Evolutionary conservation across 2,113 vertebrate species (phyloP).

Genomic region (Chroicocephalus ridibundus): DNA sequence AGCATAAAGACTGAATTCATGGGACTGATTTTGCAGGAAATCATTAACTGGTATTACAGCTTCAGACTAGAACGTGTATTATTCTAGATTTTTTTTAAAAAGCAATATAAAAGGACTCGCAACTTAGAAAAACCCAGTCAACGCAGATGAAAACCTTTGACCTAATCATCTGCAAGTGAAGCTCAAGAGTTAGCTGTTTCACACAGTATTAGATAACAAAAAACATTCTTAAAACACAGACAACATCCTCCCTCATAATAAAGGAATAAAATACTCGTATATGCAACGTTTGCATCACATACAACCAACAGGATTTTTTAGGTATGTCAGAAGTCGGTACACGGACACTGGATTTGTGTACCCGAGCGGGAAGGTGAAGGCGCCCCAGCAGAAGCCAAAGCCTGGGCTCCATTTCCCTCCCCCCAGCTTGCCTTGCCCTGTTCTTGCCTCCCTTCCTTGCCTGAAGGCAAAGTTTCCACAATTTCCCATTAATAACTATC

Average conservation of each 20-base stretch:
- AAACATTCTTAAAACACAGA: background rate
- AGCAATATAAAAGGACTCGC: background rate
- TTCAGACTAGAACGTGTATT: background rate
- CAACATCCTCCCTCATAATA: background rate
- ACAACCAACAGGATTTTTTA: background rate
- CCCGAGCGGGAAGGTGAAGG: accelerated
- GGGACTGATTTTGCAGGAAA: background rate
- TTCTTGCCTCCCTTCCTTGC: background rate
- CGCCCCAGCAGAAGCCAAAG: background rate
- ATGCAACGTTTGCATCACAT: background rate
- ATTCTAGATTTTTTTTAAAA: background rate
- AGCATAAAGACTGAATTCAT: background rate
- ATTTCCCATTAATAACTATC: background rate
- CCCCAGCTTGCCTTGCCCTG: background rate
- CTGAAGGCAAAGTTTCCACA: background rate
- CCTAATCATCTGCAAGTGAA: background rate
- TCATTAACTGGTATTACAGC: background rate
- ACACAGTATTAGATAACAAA: background rate
- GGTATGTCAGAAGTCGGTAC: background rate
- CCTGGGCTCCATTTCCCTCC: background rate
- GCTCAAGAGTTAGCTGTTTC: background rate
- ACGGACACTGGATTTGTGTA: background rate
- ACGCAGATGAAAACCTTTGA: background rate
- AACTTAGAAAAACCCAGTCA: background rate
- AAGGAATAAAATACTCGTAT: background rate